phyloP scores from a whole-genome alignment of 2,113 vertebrate species.

The Capreolus pygargus region DNA sequence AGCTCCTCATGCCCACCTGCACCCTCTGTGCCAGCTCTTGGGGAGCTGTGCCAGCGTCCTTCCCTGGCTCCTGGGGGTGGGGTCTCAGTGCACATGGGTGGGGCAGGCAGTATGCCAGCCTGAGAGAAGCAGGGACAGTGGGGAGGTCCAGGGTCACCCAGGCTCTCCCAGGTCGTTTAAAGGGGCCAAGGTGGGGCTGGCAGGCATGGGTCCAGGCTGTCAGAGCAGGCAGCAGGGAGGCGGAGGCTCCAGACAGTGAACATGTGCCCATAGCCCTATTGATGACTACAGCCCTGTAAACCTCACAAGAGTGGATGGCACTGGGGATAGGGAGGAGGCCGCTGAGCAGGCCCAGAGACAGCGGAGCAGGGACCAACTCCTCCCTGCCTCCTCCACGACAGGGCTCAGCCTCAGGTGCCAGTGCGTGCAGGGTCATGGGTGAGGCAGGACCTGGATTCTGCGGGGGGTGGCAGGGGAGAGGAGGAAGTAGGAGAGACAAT shows the following conservation, averaged over 20 bases:
- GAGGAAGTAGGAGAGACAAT: not conserved
- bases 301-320: conserved; percentile 46
- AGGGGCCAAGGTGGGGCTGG: not conserved
- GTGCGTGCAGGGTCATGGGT: not conserved
- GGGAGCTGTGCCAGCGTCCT: not conserved
- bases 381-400: not conserved
- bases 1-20: not conserved
- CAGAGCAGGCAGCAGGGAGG: not conserved
- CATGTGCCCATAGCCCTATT: not conserved
- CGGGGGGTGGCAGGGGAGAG: not conserved
- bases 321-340: not conserved
- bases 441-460: conserved; percentile 14
- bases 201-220: not conserved
- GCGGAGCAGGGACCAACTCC: not conserved
- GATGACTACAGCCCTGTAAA: conserved; percentile 75
- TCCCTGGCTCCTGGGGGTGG: not conserved
- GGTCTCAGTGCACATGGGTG: not conserved
- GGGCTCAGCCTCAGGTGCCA: not conserved
- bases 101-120: not conserved
- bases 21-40: not conserved
- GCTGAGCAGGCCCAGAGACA: conserved; percentile 56
- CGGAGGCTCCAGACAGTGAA: not conserved
- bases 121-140: not conserved
- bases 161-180: not conserved
- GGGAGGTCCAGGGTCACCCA: not conserved